Conservation (phyloP, 2,113 vertebrate genomes). For the Scopus umbretta region DNA sequence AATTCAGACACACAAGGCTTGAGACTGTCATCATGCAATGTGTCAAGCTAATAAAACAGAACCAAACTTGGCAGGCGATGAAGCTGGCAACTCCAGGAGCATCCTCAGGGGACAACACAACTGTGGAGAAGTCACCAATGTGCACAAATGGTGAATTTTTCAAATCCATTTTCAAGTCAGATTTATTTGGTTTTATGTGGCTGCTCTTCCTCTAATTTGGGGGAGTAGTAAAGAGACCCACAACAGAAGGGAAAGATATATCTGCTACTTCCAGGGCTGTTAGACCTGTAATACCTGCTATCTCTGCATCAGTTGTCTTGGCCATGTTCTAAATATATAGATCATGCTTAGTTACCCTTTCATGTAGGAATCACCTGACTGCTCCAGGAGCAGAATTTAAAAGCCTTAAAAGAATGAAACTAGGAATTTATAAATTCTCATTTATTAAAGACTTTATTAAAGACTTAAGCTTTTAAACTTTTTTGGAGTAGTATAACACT, state of each 20-base stretch:
- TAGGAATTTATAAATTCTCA: not conserved
- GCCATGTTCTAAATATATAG: not conserved
- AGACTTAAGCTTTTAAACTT: not conserved
- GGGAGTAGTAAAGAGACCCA: not conserved
- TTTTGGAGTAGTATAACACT: not conserved
- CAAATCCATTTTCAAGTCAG: not conserved
- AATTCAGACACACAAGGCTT: not conserved
- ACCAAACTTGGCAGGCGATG: not conserved
- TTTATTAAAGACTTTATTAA: not conserved
- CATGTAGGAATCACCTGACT: not conserved
- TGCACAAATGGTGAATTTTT: not conserved
- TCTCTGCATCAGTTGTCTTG: not conserved
- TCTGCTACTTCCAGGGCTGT: not conserved
- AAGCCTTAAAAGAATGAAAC: not conserved
- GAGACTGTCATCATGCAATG: not conserved
- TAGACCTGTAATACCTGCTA: not conserved
- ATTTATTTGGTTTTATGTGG: not conserved
- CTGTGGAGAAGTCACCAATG: not conserved
- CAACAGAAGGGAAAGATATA: not conserved
- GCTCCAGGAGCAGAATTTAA: not conserved
- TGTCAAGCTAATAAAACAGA: constrained; percentile 35
- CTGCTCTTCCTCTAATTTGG: not conserved
- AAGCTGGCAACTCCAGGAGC: not conserved
- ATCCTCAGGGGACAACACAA: not conserved
- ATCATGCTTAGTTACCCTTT: not conserved